A percentile compares a stretch with the other conserved stretches of the same genome.
Evolutionary conservation across 2,888 invertebrate species (phyloP).

Genomic region (Torymus auratus): DNA sequence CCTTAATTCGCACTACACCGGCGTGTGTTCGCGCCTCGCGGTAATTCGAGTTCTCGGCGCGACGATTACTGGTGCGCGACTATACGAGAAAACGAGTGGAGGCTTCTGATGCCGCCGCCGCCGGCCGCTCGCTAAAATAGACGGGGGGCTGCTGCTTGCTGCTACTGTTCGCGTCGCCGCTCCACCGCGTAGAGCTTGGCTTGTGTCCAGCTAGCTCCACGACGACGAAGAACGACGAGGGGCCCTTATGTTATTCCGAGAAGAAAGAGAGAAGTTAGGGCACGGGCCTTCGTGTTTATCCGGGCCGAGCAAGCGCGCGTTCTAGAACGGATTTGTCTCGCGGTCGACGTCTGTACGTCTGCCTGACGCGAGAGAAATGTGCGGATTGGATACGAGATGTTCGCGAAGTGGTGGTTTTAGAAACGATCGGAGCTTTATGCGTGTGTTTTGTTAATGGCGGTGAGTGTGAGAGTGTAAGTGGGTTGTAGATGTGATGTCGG

Average conservation of each 20-base stretch:
- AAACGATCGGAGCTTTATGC: no score
- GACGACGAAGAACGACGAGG: background rate
- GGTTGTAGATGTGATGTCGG: no score
- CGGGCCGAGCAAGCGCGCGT: slow-evolving; percentile 3
- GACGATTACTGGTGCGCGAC: slow-evolving; percentile 56
- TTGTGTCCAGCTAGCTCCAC: background rate
- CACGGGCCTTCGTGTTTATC: slow-evolving; percentile 21
- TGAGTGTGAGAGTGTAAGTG: no score
- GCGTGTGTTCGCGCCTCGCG: background rate
- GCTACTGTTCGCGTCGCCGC: no score
- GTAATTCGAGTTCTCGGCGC: slow-evolving; percentile 49
- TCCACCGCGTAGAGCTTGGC: no score
- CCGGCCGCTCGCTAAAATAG: slow-evolving; percentile 49
- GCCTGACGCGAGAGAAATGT: no score
- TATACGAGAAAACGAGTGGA: slow-evolving; percentile 16
- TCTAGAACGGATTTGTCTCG: slow-evolving; percentile 15
- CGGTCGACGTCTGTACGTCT: background rate
- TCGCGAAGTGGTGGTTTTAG: background rate
- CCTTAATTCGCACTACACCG: background rate
- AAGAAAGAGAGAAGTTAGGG: slow-evolving; percentile 31
- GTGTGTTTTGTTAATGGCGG: no score
- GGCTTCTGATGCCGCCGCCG: background rate
- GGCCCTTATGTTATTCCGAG: slow-evolving; percentile 46
- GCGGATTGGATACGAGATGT: background rate
- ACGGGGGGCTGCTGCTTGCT: background rate